Base-by-base conservation (phyloP, 2,888 invertebrate species). In the Caenorhabditis plicata region DNA sequence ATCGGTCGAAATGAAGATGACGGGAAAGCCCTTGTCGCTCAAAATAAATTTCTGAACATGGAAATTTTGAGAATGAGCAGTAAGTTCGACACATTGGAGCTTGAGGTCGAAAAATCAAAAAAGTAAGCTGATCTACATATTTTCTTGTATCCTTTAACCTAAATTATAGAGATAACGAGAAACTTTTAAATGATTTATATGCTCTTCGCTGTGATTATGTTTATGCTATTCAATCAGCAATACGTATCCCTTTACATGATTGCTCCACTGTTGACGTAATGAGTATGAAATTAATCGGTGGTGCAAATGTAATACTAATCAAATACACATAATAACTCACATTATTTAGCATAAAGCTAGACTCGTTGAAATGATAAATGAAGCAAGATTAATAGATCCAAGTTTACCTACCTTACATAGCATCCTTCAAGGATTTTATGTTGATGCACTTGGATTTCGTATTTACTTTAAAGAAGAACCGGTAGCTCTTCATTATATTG, bases 401-500 rank as follows among this genome's bases (percentile, higher is more conserved):
- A 80, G 82, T 44, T 76, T 85, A 23, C 85, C 85, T 5, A 82
- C 84, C 4, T 82, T 82, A 68, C 84, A 84, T 67, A 64, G 71
- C 45, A 54, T 64, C 23, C 43, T 64, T 13, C 55, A 49, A 40
- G 68, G 66, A 8, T 38, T 71, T 9, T 84, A 85, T 73, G 83
- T 85, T n/a, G 85, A 85, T 69, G 75, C 77, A 4, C 83, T 84
- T 66, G 85, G 85, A 7, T 85, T 85, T 71, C 82, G 83, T 35
- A 84, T 85, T 61, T 75, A 72, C 31, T 83, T 83, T 67, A 73
- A 75, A 15, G 82, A 83, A 45, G 81, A 82, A 17, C 80, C 82
- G 2, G 75, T 84, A 32, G 79, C 84, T 22, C 74, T 85, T 19
- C 85, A 85, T 69, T 85, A 85, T 74, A 80, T 85, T 56, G 85